Conservation (phyloP, 2,888 invertebrate species). For the Sacculina carcini region DNA sequence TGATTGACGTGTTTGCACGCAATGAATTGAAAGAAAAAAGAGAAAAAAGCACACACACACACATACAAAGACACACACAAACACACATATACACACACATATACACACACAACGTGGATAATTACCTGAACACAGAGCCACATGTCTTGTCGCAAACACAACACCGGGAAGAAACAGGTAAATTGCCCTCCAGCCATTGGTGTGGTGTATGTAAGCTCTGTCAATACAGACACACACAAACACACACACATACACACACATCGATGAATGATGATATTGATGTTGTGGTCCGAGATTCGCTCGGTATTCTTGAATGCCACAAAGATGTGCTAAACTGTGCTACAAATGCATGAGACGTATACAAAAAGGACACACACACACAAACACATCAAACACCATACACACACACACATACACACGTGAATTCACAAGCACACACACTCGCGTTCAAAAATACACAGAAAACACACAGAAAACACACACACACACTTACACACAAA, state of each 20-base stretch:
- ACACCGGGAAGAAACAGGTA: conserved; percentile 82
- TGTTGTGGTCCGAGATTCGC: too few species aligned
- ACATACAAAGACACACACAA: too few species aligned
- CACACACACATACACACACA: not conserved
- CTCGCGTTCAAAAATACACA: not conserved
- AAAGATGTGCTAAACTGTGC: too few species aligned
- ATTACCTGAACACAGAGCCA: conserved; percentile 68
- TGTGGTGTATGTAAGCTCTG: conserved; percentile 51
- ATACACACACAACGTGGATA: too few species aligned
- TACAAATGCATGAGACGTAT: too few species aligned
- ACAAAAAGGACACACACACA: conserved; percentile 6
- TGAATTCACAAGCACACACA: not conserved
- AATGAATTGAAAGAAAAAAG: too few species aligned
- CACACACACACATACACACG: conserved; percentile 5
- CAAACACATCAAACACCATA: not conserved
- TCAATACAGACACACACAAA: not conserved
- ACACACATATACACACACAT: too few species aligned
- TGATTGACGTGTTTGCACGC: too few species aligned
- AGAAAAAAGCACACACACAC: too few species aligned
- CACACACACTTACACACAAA: not conserved
- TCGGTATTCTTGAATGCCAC: too few species aligned
- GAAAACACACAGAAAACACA: conserved; percentile 1
- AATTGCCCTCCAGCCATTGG: conserved; percentile 93
- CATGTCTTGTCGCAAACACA: conserved; percentile 81
- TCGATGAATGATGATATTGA: too few species aligned